Percentiles rank a stretch among this genome's conserved stretches.
Conservation (phyloP, 2,113 vertebrate species). For the Rhabdomys dilectus region DNA sequence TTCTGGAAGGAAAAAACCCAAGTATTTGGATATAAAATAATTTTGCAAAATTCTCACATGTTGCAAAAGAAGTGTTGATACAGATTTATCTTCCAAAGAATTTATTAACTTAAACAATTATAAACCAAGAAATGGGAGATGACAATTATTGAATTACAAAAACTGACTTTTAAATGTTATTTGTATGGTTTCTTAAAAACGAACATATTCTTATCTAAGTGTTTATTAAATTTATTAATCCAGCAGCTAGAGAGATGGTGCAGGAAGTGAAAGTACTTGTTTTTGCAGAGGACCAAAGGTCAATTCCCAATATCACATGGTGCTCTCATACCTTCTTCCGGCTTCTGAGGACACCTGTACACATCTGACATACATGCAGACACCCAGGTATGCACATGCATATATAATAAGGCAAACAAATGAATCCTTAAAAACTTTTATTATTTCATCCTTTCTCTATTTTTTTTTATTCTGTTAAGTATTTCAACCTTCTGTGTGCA, state of each 20-base stretch:
- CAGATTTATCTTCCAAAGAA: background rate
- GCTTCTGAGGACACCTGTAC: background rate
- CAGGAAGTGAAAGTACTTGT: background rate
- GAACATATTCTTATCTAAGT: background rate
- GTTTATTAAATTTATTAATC: background rate
- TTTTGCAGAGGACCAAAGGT: background rate
- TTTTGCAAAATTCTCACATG: constrained; percentile 42
- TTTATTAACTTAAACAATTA: constrained; percentile 33
- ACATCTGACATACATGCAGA: background rate
- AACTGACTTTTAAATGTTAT: constrained; percentile 35
- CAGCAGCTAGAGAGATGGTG: background rate
- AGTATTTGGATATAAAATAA: constrained; percentile 65
- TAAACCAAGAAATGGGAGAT: background rate
- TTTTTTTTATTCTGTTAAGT: background rate
- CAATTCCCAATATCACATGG: background rate
- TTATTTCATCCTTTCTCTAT: background rate
- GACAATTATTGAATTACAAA: background rate
- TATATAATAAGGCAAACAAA: background rate
- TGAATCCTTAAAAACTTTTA: background rate
- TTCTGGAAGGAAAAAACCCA: background rate
- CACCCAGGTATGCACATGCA: too few relatives aligned
- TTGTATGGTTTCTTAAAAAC: background rate
- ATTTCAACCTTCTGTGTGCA: constrained; percentile 21
- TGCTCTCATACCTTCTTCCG: background rate
- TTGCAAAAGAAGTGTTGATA: background rate